A percentile compares a stretch with the other conserved stretches of the same genome.
Evolutionary conservation across 2,797 vertebrate species (phyloP).

Genomic region (Molossus alvarezi): DNA sequence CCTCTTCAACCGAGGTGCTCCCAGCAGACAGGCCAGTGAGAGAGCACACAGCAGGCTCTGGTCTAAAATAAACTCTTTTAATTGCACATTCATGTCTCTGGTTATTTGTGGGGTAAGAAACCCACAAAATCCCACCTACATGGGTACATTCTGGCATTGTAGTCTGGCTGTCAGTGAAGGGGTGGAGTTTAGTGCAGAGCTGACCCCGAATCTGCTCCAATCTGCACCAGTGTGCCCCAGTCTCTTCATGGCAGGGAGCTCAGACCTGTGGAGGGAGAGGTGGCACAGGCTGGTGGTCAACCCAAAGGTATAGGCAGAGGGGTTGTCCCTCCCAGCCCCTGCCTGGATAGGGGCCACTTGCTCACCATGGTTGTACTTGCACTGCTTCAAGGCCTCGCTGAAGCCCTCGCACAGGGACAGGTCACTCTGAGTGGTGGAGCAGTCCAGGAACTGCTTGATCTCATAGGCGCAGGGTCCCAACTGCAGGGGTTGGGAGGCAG

Average conservation of each 20-base stretch:
- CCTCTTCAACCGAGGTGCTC: not conserved
- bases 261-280: conserved; percentile 68
- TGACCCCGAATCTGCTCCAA: not conserved
- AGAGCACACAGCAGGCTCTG: not conserved
- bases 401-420: conserved; percentile 96
- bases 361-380: conserved; percentile 95
- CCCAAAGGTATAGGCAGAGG: not conserved
- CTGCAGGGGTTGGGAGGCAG: conserved; percentile 83
- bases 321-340: fast-evolving
- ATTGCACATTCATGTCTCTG: conserved; percentile 81
- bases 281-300: not conserved
- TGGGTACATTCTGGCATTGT: conserved; percentile 65
- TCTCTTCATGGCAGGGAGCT: conserved; percentile 81
- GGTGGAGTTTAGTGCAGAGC: not conserved
- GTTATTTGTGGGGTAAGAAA: conserved; percentile 51
- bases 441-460: conserved; percentile 96
- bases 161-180: conserved; percentile 47
- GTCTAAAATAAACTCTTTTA: conserved; percentile 87
- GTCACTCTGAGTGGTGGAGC: conserved; percentile 94
- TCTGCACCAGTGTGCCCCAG: not conserved
- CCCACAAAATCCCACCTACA: conserved; percentile 54
- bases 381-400: conserved; percentile 96
- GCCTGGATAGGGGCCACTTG: fast-evolving
- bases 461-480: conserved; percentile 95
- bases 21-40: not conserved